Percentiles rank a stretch among this genome's conserved stretches.
These are phyloP conservation scores for Fulica atra DNA, from an alignment of 2,113 vertebrate genomes.

Conservation along the genomic window DNA sequence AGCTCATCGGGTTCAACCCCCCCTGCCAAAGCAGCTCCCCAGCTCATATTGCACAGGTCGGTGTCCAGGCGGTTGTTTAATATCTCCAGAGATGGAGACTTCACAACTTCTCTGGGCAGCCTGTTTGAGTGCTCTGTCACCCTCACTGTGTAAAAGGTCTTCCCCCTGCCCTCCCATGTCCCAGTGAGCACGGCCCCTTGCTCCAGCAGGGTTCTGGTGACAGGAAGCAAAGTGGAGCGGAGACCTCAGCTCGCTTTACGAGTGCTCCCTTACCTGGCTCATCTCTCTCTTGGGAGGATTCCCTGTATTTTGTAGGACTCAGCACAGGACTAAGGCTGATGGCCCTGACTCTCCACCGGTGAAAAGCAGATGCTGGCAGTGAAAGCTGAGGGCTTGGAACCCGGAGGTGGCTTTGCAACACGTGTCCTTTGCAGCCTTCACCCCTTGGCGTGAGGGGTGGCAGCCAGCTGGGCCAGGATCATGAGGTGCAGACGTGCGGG, in stretches of 20 bases:
- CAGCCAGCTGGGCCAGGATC: accelerated
- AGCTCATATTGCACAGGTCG: too few relatives aligned
- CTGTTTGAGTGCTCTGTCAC: too few relatives aligned
- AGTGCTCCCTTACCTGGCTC: background rate
- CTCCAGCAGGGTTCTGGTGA: background rate
- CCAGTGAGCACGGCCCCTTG: background rate
- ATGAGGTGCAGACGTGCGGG: background rate
- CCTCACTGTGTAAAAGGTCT: too few relatives aligned
- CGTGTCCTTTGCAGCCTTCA: accelerated
- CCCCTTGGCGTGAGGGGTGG: background rate
- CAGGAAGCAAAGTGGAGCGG: background rate
- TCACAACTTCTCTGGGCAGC: too few relatives aligned
- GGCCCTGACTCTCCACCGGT: background rate
- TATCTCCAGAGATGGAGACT: too few relatives aligned
- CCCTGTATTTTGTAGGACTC: background rate
- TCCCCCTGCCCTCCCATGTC: background rate
- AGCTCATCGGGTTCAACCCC: too few relatives aligned
- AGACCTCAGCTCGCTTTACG: background rate
- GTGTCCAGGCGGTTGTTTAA: too few relatives aligned
- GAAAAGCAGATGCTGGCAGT: background rate
- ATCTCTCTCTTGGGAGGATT: accelerated
- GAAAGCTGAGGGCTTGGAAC: background rate
- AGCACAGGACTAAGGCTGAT: background rate
- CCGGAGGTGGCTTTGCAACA: accelerated
- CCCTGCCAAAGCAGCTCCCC: too few relatives aligned